Percentiles rank a stretch among this genome's conserved stretches.
These are phyloP conservation scores for Sebastes steindachneri DNA, from an alignment of 2,797 vertebrate species.

Conservation along the genomic window DNA sequence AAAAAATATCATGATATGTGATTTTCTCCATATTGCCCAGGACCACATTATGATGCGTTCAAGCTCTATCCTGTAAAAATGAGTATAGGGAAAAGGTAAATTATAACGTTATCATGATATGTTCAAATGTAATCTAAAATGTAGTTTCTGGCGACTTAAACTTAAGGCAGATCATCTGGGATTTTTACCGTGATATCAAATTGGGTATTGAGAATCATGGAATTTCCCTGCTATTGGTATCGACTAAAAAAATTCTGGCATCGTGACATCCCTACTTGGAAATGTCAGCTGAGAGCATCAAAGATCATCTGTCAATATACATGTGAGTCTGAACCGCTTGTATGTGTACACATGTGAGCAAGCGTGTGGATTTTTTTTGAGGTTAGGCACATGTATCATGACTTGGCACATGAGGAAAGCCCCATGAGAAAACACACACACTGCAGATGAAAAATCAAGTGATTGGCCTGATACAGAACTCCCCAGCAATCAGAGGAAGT, in stretches of 20 bases:
- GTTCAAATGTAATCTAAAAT: neutral
- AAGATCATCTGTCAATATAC: neutral
- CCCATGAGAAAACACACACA: slow-evolving; percentile 9
- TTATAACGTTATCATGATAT: neutral
- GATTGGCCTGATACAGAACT: slow-evolving; percentile 41
- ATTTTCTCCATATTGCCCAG: too few relatives aligned
- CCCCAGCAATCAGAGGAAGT: slow-evolving; percentile 59
- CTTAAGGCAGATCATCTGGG: neutral
- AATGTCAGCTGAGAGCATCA: neutral
- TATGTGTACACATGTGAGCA: slow-evolving; percentile 7
- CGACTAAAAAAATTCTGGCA: neutral
- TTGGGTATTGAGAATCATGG: neutral
- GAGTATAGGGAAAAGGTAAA: too few relatives aligned
- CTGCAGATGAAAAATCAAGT: slow-evolving; percentile 47
- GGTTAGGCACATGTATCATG: slow-evolving; percentile 4
- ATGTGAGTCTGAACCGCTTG: neutral
- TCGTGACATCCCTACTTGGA: neutral
- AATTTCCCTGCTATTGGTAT: neutral
- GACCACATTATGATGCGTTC: neutral
- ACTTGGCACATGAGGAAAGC: slow-evolving; percentile 3
- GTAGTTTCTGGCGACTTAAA: neutral
- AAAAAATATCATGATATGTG: too few relatives aligned
- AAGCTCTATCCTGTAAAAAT: neutral
- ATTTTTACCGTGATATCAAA: neutral
- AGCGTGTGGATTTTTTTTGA: neutral